Conservation (phyloP, 2,797 vertebrate species). For the Acipenser transmontanus region DNA sequence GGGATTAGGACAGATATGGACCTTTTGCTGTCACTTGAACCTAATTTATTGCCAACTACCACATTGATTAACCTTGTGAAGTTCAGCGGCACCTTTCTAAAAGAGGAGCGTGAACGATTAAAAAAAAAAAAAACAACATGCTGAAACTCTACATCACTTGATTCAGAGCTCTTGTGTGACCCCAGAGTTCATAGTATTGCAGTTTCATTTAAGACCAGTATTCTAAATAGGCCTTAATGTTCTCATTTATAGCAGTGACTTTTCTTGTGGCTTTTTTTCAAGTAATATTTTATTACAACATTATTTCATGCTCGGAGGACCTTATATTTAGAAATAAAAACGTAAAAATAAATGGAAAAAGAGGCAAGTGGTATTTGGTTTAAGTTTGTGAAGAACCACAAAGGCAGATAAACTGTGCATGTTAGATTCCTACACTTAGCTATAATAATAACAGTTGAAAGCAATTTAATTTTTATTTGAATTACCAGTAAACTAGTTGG, state of each 20-base stretch:
- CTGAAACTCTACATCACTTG: neutral
- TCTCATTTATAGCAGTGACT: neutral
- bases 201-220: neutral
- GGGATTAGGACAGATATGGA: constrained; percentile 59
- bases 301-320: neutral
- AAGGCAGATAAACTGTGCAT: too few species aligned
- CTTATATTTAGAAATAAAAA: constrained; percentile 3
- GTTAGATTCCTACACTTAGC: too few species aligned
- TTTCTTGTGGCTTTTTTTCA: neutral
- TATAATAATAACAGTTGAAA: too few species aligned
- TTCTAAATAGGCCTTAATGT: neutral
- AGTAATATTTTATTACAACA: neutral
- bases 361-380: too few species aligned
- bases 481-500: too few species aligned
- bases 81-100: constrained; percentile 49
- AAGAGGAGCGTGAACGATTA: constrained; percentile 18
- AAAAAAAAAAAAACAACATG: too few species aligned
- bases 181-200: neutral
- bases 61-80: constrained; percentile 67
- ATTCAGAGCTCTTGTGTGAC: neutral
- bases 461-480: too few species aligned
- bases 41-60: constrained; percentile 63
- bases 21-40: constrained; percentile 58
- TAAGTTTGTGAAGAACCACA: too few species aligned
- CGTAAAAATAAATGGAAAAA: neutral